Evolutionary conservation across 2,888 invertebrate species (phyloP).

Genomic region (Ctena decussata): DNA sequence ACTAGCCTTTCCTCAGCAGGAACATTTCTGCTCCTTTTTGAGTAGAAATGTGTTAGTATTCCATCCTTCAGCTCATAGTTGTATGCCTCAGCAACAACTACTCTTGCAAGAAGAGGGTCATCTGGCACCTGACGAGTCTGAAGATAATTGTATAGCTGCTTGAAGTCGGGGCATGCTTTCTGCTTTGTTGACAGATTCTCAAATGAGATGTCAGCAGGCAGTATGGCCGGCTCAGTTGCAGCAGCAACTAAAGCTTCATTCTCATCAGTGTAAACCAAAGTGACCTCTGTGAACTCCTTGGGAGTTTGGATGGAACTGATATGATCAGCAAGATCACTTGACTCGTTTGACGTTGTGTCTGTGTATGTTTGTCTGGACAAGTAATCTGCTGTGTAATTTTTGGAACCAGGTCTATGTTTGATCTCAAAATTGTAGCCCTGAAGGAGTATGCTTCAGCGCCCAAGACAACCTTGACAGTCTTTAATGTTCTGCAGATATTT

Average conservation of each 20-base stretch:
- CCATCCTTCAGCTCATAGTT: background rate
- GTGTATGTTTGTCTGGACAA: conserved; percentile 47
- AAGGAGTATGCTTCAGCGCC: conserved; percentile 44
- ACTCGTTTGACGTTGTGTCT: background rate
- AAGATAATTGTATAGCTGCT: background rate
- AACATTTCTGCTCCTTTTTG: conserved; percentile 4
- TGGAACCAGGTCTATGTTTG: conserved; percentile 24
- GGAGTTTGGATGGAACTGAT: background rate
- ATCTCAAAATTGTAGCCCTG: conserved; percentile 37
- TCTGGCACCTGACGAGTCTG: conserved; percentile 11
- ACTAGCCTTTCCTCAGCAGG: conserved; percentile 12
- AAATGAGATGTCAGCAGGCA: background rate
- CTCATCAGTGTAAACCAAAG: conserved; percentile 4
- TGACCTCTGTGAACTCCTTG: background rate
- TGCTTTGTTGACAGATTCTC: background rate
- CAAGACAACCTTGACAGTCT: conserved; percentile 42
- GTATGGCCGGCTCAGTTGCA: background rate
- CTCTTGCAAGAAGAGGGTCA: background rate
- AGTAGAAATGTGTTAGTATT: background rate
- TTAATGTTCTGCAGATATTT: conserved; percentile 62
- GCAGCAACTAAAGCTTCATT: background rate
- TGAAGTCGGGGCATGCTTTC: conserved; percentile 1
- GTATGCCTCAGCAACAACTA: conserved; percentile 5
- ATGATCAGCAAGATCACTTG: conserved; percentile 13
- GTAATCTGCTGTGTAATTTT: conserved; percentile 51